Conservation (phyloP, 1,140 invertebrate genomes). For the Helicoverpa armigera region DNA sequence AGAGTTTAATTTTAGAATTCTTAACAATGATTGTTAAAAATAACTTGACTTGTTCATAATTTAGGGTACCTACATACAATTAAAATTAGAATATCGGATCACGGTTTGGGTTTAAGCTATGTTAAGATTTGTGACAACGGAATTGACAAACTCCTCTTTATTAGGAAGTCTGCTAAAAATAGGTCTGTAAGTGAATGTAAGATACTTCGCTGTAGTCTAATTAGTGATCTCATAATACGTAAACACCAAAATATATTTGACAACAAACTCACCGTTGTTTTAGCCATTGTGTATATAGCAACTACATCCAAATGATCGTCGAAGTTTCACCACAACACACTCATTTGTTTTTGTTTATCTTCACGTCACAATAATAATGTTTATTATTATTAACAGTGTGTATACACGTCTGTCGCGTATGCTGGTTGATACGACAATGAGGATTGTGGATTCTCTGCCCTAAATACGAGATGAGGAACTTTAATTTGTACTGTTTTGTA, state of each 20-base stretch:
- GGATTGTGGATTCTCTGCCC: not conserved
- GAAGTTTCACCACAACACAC: constrained; percentile 19
- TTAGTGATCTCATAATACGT: not conserved
- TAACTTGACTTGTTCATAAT: too few species aligned
- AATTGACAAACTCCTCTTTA: too few species aligned
- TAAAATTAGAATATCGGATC: too few species aligned
- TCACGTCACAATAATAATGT: constrained; percentile 28
- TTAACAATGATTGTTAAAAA: too few species aligned
- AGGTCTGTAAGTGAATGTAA: too few species aligned
- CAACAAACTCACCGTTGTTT: constrained; percentile 46
- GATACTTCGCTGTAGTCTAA: not conserved
- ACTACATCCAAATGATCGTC: constrained; percentile 14
- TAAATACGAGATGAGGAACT: not conserved
- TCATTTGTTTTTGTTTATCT: constrained; percentile 31
- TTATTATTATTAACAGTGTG: constrained; percentile 16
- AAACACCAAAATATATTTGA: constrained; percentile 8
- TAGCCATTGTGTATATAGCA: constrained; percentile 40
- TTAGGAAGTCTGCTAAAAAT: too few species aligned
- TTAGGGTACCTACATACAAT: too few species aligned
- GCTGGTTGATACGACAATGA: not conserved
- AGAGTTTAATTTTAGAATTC: too few species aligned
- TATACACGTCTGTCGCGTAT: constrained; percentile 2
- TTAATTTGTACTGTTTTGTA: not conserved
- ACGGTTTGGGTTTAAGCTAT: too few species aligned
- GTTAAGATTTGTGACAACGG: too few species aligned